These are phyloP conservation scores for Scolopax mira DNA, from an alignment of 2,113 vertebrate species.

Conservation along the genomic window DNA sequence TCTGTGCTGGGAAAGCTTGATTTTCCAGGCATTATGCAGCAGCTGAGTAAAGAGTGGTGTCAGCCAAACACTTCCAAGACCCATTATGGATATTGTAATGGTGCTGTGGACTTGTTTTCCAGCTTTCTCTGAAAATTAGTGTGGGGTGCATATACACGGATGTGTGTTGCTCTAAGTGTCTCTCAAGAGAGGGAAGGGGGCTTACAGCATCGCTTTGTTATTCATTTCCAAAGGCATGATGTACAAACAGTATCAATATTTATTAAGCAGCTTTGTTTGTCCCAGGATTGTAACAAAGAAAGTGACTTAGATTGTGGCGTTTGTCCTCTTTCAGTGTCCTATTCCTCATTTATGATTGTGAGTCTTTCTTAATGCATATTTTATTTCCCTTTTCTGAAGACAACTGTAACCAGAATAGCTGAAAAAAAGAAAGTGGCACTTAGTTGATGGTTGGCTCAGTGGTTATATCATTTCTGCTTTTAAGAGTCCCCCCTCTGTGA, in stretches of 20 bases:
- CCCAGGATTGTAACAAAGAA: constrained; percentile 51
- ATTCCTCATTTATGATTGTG: neutral
- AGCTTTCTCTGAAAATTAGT: neutral
- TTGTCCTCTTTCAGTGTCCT: constrained; percentile 49
- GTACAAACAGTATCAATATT: constrained; percentile 65
- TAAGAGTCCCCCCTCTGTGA: neutral
- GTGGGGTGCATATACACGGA: neutral
- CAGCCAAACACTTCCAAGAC: neutral
- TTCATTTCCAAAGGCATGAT: constrained; percentile 30
- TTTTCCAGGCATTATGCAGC: neutral
- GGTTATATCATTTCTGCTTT: constrained; percentile 24
- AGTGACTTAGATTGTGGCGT: constrained; percentile 12
- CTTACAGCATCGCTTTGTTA: neutral
- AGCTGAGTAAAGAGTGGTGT: neutral
- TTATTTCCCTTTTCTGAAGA: constrained; percentile 42
- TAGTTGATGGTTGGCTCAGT: neutral
- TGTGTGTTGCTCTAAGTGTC: neutral
- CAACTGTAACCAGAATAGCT: neutral
- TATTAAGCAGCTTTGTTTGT: constrained; percentile 56
- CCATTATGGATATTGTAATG: neutral
- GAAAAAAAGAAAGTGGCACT: constrained; percentile 20
- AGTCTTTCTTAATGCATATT: constrained; percentile 7
- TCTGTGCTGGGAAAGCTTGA: neutral
- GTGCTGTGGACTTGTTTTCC: neutral
- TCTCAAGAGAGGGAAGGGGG: neutral